Evolutionary conservation across 2,113 vertebrate species (phyloP), one percentile per base, ranked within the genome.

Genomic region (Leptocoma aspasia): DNA sequence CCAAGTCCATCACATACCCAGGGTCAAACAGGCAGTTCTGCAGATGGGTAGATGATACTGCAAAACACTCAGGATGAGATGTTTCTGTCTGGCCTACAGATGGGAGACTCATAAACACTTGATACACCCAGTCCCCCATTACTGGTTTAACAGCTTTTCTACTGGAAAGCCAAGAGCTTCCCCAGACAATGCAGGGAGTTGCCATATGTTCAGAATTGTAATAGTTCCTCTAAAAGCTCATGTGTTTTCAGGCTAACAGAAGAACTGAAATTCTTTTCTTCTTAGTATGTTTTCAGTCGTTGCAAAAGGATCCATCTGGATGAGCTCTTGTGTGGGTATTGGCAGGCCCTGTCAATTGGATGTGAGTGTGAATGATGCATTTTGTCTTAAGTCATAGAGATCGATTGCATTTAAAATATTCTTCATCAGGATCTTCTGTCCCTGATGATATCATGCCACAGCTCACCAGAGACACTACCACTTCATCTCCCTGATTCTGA

Each of bases 151-250:
- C 76, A 94, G 88, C 57, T 95, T 94, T 93, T 93, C 91, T 84
- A 88, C 73, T 90, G 79, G 94, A 96, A 96, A 95, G 90, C 93
- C 90, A 95, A 93, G 79, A 93, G 81, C 71, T 87, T 95, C 87
- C 90, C 83, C 64, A 93, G 83, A 92, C 86, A 94, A 70, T 45
- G 56, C 35, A 94, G 90, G 50, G 45, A 82, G 90, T 91, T 95
- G 61, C 73, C 86, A 82, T 75, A 76, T 79, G 86, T 91, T 95
- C 1, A 0, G 59, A 81, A 95, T 66, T 86, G 73, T 93, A 95
- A 92, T 17, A 90, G 65, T 71, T 72, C 39, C 37, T 92, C 87
- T 86, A 94, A 89, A 94, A 94, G 89, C 33, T 92, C 80, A 41
- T 53, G 49, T 85, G 72, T 86, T 94, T 96, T 82, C 77, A 94